Conservation (phyloP, 2,888 invertebrate species). For the Drosophila recens region DNA sequence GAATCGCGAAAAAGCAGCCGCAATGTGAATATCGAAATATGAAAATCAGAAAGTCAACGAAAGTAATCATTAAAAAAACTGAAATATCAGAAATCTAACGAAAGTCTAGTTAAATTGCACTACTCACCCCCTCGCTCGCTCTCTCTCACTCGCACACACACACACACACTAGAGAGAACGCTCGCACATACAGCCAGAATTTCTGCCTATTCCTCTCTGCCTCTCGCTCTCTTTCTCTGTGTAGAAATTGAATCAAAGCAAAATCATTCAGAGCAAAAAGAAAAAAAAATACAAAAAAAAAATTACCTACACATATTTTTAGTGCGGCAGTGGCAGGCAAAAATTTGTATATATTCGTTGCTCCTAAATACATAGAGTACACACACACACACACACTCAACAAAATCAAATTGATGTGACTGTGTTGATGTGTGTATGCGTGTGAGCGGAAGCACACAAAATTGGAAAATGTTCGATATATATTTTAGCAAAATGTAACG, state of each 20-base stretch:
- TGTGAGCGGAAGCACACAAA: constrained; percentile 54
- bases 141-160: not conserved
- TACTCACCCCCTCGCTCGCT: constrained; percentile 27
- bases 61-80: constrained; percentile 37
- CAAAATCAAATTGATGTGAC: constrained; percentile 35
- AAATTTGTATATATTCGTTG: constrained; percentile 77
- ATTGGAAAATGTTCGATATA: constrained; percentile 56
- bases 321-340: constrained; percentile 67
- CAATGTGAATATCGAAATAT: constrained; percentile 40
- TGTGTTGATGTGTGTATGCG: constrained; percentile 36
- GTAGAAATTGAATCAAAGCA: constrained; percentile 66
- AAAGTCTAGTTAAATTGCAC: constrained; percentile 60
- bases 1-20: constrained; percentile 21
- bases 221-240: constrained; percentile 46
- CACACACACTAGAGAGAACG: constrained; percentile 11
- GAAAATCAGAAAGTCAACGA: constrained; percentile 38
- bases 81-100: constrained; percentile 29
- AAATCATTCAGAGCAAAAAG: constrained; percentile 65
- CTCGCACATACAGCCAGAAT: constrained; percentile 8
- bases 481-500: constrained; percentile 51
- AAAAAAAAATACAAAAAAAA: constrained; percentile 58
- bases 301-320: constrained; percentile 68
- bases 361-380: constrained; percentile 66
- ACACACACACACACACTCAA: constrained; percentile 17
- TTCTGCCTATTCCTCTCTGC: constrained; percentile 11